Evolutionary conservation across 2,797 vertebrate species (phyloP), one percentile per base, ranked within the genome.

Genomic region (Aythya fuligula): DNA sequence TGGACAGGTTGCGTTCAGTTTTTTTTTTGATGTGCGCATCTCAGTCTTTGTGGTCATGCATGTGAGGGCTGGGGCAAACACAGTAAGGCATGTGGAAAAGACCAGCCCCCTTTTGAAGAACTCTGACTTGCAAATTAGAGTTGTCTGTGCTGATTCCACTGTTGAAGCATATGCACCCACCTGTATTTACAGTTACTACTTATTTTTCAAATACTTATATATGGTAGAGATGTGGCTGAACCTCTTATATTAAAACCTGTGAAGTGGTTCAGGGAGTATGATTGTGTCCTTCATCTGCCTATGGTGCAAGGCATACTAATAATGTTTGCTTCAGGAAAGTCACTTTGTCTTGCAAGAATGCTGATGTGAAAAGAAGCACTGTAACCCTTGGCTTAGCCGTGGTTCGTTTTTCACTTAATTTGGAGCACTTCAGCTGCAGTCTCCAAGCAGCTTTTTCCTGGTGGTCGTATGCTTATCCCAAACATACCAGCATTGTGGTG

Each of bases 1-100:
- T 87, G 57, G 71, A 18, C 28, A 45, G 19, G 49, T 51, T 51
- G 49, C 5, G 13, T 25, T 51, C 24, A 51, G 45, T 8, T 51
- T 84, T 45, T 69, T 69, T 67, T 64, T 70, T 81, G 8, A 5
- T 72, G 9, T 49, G 75, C 22, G 9, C 8, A 58, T 58, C 25
- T 65, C 19, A 0, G 3, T 36, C 20, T 69, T 84, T 1, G 0
- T 49, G 30, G 41, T 3, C 13, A 69, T 75, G 21, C 18, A 5
- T 2, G 0, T 1, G 0, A 90, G 49, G n/a, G 45, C 28, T 85
- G 34, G 24, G 51, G 24, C 8, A 69, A 61, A 10, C 58, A 47
- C 11, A 25, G 6, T 24, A 39, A 21, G 3, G 27, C 36, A 15
- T 47, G 4, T 77, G 32, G 54, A 69, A 58, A 85, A 85, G 43